phyloP scores from a whole-genome alignment of 2,113 vertebrate species.

The Cricetomys ansorgei region DNA sequence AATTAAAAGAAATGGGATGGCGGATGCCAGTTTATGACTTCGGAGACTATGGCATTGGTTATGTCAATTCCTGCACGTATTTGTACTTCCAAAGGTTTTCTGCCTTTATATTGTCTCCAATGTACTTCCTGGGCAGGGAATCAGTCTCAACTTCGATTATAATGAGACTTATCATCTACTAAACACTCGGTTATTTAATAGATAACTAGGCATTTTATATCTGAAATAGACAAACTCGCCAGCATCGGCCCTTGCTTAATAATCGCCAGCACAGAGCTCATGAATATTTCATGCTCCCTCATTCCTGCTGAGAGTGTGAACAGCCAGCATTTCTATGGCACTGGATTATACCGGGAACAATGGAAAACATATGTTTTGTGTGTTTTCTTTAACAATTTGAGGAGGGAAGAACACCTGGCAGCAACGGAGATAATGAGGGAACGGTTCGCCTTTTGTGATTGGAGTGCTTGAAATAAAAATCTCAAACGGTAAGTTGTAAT shows the following conservation, averaged over 20 bases:
- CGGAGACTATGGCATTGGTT: neutral
- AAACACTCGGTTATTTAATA: conserved; percentile 63
- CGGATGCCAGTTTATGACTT: neutral
- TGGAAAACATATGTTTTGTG: conserved; percentile 83
- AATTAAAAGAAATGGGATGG: neutral
- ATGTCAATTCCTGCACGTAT: neutral
- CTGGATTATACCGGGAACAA: conserved; percentile 72
- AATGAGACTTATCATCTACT: neutral
- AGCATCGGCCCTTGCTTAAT: conserved; percentile 73
- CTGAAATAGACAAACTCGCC: conserved; percentile 42
- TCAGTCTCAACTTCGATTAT: neutral
- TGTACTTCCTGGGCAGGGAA: neutral
- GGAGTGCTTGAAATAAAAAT: conserved; percentile 75
- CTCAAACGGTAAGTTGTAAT: conserved; percentile 68
- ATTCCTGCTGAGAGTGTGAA: conserved; percentile 71
- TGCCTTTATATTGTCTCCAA: conserved; percentile 13
- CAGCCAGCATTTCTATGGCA: conserved; percentile 65
- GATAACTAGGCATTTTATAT: conserved; percentile 46
- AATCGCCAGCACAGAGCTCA: conserved; percentile 68
- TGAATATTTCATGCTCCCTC: conserved; percentile 81
- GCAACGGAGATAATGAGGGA: conserved; percentile 63
- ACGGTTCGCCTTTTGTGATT: conserved; percentile 65
- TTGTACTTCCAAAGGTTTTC: neutral
- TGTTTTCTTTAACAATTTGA: conserved; percentile 77
- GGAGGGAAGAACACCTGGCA: conserved; percentile 83